Evolutionary conservation across 2,797 vertebrate species (phyloP), one percentile per base, ranked within the genome.

Genomic region (Enteromius trimaculatus): DNA sequence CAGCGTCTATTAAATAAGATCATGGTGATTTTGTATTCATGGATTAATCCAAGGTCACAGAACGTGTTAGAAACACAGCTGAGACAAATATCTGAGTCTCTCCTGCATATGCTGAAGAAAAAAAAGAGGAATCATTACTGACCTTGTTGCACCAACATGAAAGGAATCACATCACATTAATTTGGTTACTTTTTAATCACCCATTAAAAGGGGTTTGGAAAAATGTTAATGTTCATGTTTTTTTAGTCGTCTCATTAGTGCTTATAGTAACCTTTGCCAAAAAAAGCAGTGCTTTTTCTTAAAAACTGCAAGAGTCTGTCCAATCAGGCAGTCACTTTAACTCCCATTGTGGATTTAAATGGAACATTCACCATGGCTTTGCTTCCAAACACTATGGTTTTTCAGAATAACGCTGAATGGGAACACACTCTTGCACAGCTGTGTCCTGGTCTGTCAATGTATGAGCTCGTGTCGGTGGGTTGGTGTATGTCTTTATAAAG

Each of bases 331-430:
- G 49, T 69, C 74, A 26, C 49, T 83, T 34, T 58, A 70, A 17
- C 64, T 66, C 51, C 64, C 79, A 77, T 77, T 85, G 78, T 81
- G 70, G 44, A 75, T 55, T 74, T 77, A 71, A 84, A 81, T 77
- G 84, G 84, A 85, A 81, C 65, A 53, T 81, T 81, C 71, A 31
- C 21, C n/a, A 69, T 71, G 84, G 64, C 68, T 85, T 71, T 81
- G 72, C 75, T 44, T 77, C 53, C 55, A 62, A 77, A 77, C 66
- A 71, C 42, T 11, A 2, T 76, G 64, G 42, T 76, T 71, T 77
- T 31, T 77, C 13, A 70, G 66, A 80, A 81, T 5, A 81, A 51
- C 64, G 16, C 66, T 81, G 71, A 81, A 53, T 69, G 62, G 74
- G n/a, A 49, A 81, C 64, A 53, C 37, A 55, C 62, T 77, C 37